Conservation (phyloP, 2,113 vertebrate species). For the Ploceus nigricollis region DNA sequence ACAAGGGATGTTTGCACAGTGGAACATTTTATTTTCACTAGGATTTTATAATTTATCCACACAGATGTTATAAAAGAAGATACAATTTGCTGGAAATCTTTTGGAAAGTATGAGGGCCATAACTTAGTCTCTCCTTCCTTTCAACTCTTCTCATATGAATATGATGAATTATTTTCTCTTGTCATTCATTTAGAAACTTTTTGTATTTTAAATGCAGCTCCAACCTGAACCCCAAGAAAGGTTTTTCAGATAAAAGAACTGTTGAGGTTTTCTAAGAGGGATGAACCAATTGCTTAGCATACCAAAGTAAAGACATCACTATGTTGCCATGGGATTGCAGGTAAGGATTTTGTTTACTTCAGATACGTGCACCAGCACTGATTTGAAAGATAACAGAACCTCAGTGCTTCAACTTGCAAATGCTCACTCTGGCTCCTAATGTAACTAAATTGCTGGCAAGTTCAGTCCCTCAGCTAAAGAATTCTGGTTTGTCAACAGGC, state of each 20-base stretch:
- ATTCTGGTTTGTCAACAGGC: not conserved
- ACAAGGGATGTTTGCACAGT: constrained; percentile 7
- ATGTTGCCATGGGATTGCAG: not conserved
- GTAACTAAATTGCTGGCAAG: not conserved
- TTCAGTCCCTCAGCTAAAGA: not conserved
- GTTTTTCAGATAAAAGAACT: not conserved
- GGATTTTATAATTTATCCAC: not conserved
- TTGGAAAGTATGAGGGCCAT: not conserved
- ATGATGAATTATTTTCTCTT: not conserved
- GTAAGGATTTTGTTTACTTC: constrained; percentile 16
- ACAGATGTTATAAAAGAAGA: not conserved
- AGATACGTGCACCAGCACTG: not conserved
- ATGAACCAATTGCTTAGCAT: not conserved
- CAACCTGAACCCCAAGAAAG: not conserved
- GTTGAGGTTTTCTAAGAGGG: not conserved
- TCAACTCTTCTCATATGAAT: not conserved
- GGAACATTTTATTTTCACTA: not conserved
- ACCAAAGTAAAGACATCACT: not conserved
- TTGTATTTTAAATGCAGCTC: not conserved
- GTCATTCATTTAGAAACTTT: not conserved
- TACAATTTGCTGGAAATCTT: not conserved
- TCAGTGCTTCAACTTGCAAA: not conserved
- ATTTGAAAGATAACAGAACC: not conserved
- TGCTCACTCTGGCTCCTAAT: not conserved
- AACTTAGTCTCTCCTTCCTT: not conserved